A percentile compares a stretch with the other conserved stretches of the same genome.
These are phyloP conservation scores for Poeciliopsis presidionis DNA, from an alignment of 2,797 vertebrate genomes.

Conservation along the genomic window DNA sequence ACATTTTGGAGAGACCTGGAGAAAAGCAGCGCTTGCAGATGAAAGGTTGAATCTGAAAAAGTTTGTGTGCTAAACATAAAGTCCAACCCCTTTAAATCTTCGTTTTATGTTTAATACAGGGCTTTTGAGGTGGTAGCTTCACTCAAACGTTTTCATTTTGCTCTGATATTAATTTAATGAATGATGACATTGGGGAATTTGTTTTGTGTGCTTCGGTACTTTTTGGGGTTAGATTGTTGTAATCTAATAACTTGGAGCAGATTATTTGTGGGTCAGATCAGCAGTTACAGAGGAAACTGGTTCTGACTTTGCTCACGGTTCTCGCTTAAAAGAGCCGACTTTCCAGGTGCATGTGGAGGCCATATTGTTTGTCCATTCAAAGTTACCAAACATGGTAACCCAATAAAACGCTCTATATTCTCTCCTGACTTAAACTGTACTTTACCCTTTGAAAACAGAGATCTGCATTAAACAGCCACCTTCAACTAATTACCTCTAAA, in stretches of 20 bases:
- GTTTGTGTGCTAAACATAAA: not conserved
- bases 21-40: not conserved
- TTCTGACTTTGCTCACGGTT: not conserved
- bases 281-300: not conserved
- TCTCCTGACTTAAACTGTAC: not conserved
- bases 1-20: not conserved
- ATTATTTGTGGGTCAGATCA: not conserved
- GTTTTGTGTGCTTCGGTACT: not conserved
- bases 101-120: not conserved
- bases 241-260: not conserved
- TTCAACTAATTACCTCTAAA: not conserved
- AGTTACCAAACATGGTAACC: not conserved
- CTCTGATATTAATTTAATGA: not conserved
- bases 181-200: not conserved
- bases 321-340: not conserved
- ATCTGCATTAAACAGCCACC: not conserved
- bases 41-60: not conserved
- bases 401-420: not conserved
- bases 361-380: not conserved
- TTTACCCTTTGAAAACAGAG: conserved; percentile 1
- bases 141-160: not conserved
- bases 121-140: not conserved
- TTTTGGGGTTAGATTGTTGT: not conserved
- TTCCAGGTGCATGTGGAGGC: conserved; percentile 1
- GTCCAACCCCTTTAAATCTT: not conserved